phyloP scores from a whole-genome alignment of 2,113 vertebrate species.

The Anolis carolinensis region DNA sequence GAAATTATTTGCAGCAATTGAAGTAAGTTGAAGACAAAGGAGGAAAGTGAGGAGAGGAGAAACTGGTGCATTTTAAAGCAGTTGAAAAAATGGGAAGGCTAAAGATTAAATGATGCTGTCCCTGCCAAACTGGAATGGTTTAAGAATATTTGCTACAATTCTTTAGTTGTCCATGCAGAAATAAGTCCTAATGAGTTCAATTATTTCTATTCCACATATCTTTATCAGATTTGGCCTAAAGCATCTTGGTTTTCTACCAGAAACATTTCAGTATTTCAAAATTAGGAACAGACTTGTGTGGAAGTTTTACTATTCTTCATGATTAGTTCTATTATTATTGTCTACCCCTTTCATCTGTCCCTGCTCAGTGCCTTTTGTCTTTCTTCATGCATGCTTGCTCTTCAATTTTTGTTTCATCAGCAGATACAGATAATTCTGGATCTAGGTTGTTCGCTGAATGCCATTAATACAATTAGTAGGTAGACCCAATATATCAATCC shows the following conservation, averaged over 20 bases:
- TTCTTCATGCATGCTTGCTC: conserved; percentile 22
- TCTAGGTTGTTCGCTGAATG: conserved; percentile 55
- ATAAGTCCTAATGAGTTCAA: not conserved
- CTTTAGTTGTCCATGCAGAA: not conserved
- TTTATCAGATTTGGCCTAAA: not conserved
- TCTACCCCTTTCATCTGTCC: conserved; percentile 38
- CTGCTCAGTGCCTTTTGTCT: conserved; percentile 35
- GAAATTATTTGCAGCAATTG: no score
- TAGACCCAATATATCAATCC: not conserved
- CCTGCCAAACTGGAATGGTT: no score
- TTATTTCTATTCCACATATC: not conserved
- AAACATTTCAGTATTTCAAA: not conserved
- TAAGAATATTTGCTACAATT: no score
- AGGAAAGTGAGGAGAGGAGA: no score
- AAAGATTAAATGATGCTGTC: no score
- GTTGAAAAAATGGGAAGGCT: no score
- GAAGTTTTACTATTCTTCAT: conserved; percentile 2
- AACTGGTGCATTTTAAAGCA: no score
- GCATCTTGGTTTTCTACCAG: not conserved
- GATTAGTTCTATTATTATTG: conserved; percentile 44
- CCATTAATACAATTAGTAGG: conserved; percentile 41
- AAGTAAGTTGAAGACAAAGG: no score
- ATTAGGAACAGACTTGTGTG: not conserved
- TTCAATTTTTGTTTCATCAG: conserved; percentile 38
- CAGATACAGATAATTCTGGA: conserved; percentile 33